These are phyloP conservation scores for Gonioctena quinquepunctata DNA, from an alignment of 1,140 invertebrate genomes.

Conservation along the genomic window DNA sequence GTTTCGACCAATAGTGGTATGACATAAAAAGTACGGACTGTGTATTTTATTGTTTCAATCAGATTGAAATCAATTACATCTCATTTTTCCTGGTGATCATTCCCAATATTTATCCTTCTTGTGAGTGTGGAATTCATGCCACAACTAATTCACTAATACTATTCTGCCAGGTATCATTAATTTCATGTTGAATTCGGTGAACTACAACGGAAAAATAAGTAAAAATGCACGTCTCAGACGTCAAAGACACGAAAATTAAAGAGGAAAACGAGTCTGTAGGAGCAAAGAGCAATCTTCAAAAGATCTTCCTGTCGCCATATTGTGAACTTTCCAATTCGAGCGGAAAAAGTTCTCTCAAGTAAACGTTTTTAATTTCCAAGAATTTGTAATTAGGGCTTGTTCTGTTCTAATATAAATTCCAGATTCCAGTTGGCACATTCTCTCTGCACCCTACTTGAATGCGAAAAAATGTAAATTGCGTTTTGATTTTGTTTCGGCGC, in stretches of 20 bases:
- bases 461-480: constrained; percentile 3
- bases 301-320: neutral
- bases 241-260: neutral
- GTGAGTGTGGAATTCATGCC: too few relatives aligned
- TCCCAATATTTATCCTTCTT: too few relatives aligned
- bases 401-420: neutral
- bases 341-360: neutral
- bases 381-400: constrained; percentile 4
- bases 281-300: neutral
- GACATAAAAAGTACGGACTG: too few relatives aligned
- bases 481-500: constrained; percentile 10
- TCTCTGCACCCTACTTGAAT: neutral
- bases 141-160: too few relatives aligned
- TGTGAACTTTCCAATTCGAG: neutral
- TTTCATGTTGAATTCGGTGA: too few relatives aligned
- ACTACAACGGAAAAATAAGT: too few relatives aligned
- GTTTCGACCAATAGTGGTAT: too few relatives aligned
- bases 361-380: constrained; percentile 11
- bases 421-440: neutral
- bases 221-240: too few relatives aligned
- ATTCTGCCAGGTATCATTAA: too few relatives aligned
- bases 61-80: too few relatives aligned
- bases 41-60: too few relatives aligned
- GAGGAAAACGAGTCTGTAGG: neutral
- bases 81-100: too few relatives aligned